Evolutionary conservation across 2,113 vertebrate genomes (phyloP).

Genomic region (Speoplatyrhinus poulsoni): DNA sequence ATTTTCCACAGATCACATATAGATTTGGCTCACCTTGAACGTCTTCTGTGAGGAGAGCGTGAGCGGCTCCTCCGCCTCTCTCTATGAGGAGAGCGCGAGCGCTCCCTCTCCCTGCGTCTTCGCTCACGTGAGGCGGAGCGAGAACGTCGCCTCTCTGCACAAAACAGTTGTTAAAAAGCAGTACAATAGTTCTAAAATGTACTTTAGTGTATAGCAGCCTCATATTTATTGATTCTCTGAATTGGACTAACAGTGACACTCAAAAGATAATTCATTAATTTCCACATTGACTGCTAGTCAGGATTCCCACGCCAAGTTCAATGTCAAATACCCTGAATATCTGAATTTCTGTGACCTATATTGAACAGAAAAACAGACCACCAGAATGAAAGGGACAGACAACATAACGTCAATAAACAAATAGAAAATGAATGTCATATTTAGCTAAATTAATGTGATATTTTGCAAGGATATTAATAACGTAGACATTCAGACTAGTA

Average conservation of each 20-base stretch:
- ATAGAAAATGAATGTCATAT: too few species aligned
- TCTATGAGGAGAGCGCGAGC: constrained; percentile 88
- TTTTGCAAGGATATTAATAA: too few species aligned
- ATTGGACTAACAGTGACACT: background rate
- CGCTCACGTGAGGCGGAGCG: constrained; percentile 88
- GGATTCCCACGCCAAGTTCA: too few species aligned
- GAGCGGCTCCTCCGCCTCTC: constrained; percentile 89
- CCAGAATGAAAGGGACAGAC: too few species aligned
- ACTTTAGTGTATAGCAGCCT: background rate
- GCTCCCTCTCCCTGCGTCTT: constrained; percentile 83
- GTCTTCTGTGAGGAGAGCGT: constrained; percentile 87
- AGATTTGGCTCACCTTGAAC: constrained; percentile 83
- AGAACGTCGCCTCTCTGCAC: constrained; percentile 87
- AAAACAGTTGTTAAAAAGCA: background rate
- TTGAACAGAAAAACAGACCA: too few species aligned
- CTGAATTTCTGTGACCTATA: too few species aligned
- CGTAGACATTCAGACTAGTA: too few species aligned
- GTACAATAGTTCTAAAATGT: background rate
- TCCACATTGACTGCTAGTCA: background rate
- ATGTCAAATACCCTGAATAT: too few species aligned
- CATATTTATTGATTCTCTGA: background rate
- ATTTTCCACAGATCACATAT: background rate
- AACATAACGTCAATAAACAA: too few species aligned
- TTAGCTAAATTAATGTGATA: too few species aligned
- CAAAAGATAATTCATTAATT: background rate